phyloP scores from a whole-genome alignment of 64 coral and sea anemone genomes.

The Acropora yongei region DNA sequence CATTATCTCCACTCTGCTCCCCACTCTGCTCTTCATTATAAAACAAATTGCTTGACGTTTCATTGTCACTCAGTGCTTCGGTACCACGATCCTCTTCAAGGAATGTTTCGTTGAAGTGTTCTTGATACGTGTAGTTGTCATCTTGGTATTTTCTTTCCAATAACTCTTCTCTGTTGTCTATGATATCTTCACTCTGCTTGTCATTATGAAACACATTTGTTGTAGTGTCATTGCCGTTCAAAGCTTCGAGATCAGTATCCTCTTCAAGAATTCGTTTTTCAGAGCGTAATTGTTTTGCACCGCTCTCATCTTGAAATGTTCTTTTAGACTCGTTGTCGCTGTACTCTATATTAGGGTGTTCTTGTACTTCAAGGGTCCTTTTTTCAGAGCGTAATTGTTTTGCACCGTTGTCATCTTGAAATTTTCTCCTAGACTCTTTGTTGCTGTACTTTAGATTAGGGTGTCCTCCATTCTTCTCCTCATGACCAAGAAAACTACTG shows the following conservation, averaged over 20 bases:
- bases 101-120: not conserved
- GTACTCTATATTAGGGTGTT: not conserved
- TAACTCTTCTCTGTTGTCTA: not conserved
- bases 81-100: not conserved
- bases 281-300: too few species aligned
- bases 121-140: not conserved
- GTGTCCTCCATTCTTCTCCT: not conserved
- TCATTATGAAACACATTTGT: not conserved
- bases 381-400: too few species aligned
- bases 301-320: too few species aligned
- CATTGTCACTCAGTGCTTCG: not conserved
- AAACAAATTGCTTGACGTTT: not conserved
- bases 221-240: not conserved
- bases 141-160: not conserved
- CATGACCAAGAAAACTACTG: not conserved
- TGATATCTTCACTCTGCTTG: not conserved
- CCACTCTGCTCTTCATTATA: not conserved
- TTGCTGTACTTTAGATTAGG: not conserved
- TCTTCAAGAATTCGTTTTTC: too few species aligned
- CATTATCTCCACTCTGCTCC: not conserved
- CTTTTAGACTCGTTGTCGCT: too few species aligned
- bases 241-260: not conserved
- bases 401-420: too few species aligned
- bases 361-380: not conserved
- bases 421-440: too few species aligned